Conservation (phyloP, 2,888 invertebrate genomes). For the Anodontia alba region DNA sequence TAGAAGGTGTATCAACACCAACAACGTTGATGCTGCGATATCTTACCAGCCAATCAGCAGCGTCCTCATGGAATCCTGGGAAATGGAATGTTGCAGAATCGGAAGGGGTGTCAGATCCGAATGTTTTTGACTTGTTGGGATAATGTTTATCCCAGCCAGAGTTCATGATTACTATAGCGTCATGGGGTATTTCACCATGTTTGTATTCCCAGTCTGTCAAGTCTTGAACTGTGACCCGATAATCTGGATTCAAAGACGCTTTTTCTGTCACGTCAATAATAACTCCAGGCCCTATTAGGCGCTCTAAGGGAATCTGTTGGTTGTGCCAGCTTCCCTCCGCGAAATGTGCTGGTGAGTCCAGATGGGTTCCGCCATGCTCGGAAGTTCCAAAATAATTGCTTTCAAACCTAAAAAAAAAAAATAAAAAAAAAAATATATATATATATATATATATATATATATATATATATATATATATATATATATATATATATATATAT, state of each 20-base stretch:
- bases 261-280: background rate
- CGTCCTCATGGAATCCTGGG: background rate
- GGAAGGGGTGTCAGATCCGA: background rate
- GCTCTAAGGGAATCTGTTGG: background rate
- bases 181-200: background rate
- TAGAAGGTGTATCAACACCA: background rate
- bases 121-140: background rate
- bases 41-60: background rate
- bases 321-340: background rate
- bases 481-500: no score
- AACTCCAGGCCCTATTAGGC: background rate
- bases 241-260: background rate
- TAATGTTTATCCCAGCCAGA: background rate
- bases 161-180: background rate
- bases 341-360: background rate
- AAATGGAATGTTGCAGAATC: background rate
- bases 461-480: no score
- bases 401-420: no score
- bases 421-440: no score
- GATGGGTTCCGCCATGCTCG: background rate
- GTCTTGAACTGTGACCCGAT: background rate
- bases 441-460: no score
- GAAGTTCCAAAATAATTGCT: no score
- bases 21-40: background rate
- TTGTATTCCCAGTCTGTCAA: background rate